These are phyloP conservation scores for Esox masquinongy DNA, from an alignment of 2,797 vertebrate genomes.

Conservation along the genomic window DNA sequence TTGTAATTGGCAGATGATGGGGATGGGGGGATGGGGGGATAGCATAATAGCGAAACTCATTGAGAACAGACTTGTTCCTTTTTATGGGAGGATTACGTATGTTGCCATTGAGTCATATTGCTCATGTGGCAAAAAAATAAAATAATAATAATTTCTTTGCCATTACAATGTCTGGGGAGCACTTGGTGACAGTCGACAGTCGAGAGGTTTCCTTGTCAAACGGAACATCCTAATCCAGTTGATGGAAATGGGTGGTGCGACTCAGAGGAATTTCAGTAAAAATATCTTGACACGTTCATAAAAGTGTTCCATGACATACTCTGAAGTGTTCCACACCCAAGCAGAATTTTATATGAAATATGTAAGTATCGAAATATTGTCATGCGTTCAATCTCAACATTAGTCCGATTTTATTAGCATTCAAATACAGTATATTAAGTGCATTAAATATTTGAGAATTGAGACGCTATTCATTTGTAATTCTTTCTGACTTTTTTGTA, in stretches of 20 bases:
- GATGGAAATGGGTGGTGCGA: neutral
- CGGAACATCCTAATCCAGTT: neutral
- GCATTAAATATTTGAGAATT: no score
- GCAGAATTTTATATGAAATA: no score
- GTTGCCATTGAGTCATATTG: slow-evolving; percentile 23
- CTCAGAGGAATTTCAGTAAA: neutral
- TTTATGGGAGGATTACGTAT: slow-evolving; percentile 21
- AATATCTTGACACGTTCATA: neutral
- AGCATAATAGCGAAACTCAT: slow-evolving; percentile 22
- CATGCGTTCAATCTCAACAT: no score
- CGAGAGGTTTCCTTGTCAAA: neutral
- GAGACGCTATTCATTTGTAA: no score
- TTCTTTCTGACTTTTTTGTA: no score
- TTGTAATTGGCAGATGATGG: slow-evolving; percentile 23
- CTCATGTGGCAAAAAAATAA: slow-evolving; percentile 4
- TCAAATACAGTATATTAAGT: no score
- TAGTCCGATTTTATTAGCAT: no score
- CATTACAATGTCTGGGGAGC: neutral
- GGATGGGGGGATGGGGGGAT: neutral
- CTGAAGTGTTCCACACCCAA: neutral
- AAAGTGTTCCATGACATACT: neutral
- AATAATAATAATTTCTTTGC: neutral
- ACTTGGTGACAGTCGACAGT: neutral
- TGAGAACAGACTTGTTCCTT: slow-evolving; percentile 26
- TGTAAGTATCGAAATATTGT: no score